These are phyloP conservation scores for Crenichthys baileyi DNA, from an alignment of 2,797 vertebrate genomes.

Conservation along the genomic window DNA sequence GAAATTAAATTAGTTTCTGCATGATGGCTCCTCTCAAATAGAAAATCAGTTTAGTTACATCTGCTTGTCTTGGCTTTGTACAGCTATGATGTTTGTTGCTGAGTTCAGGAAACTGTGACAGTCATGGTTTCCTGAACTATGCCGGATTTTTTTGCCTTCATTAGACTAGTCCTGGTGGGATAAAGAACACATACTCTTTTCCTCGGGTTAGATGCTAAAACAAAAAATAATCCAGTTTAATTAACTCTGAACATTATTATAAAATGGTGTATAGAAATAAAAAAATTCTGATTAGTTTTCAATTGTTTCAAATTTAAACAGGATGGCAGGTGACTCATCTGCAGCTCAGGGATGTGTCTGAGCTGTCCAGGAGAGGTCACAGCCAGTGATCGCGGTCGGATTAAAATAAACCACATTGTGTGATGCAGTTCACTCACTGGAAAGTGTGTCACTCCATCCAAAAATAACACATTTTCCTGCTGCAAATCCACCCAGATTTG, in stretches of 20 bases:
- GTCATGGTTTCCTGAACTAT: constrained; percentile 6
- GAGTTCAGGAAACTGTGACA: constrained; percentile 28
- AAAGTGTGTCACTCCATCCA: constrained; percentile 62
- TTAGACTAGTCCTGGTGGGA: not conserved
- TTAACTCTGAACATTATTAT: not conserved
- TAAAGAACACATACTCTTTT: constrained; percentile 18
- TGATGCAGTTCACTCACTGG: constrained; percentile 52
- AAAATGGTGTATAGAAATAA: not conserved
- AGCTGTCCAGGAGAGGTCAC: constrained; percentile 49
- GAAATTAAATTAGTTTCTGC: constrained; percentile 63
- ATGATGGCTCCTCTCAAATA: constrained; percentile 44
- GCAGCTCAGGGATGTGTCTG: constrained; percentile 34
- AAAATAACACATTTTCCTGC: constrained; percentile 70
- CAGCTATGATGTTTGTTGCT: constrained; percentile 37
- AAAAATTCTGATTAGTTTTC: not conserved
- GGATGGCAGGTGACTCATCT: constrained; percentile 46
- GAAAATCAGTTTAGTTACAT: constrained; percentile 64
- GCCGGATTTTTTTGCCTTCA: constrained; percentile 16
- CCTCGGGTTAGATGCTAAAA: not conserved
- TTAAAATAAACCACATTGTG: constrained; percentile 60
- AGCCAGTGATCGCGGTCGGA: constrained; percentile 58
- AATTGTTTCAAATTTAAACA: constrained; percentile 19
- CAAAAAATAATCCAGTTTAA: constrained; percentile 2
- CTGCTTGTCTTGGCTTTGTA: constrained; percentile 40
- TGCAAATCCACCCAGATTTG: constrained; percentile 33